Conservation (phyloP, 2,888 invertebrate genomes). For the Xanthorhoe spadicearia region DNA sequence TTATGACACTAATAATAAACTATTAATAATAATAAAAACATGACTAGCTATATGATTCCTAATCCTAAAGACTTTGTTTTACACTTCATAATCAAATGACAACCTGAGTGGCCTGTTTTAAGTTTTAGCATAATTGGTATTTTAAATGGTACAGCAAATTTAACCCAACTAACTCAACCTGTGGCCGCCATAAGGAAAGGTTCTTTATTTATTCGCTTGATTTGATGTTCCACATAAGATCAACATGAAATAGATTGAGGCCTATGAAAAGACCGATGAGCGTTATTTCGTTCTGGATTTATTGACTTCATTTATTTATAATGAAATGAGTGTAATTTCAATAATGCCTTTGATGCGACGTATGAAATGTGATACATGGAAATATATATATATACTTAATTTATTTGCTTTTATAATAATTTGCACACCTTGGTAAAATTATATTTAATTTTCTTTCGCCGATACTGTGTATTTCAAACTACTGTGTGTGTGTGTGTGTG, state of each 20-base stretch:
- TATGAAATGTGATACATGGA: too few species aligned
- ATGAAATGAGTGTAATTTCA: not conserved
- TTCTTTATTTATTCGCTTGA: constrained; percentile 23
- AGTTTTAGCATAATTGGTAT: too few species aligned
- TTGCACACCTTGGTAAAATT: not conserved
- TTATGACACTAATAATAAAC: too few species aligned
- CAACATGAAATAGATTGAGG: constrained; percentile 28
- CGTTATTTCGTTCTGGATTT: constrained; percentile 3
- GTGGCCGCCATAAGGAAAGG: constrained; percentile 13
- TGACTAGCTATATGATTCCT: too few species aligned
- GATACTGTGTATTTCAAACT: too few species aligned
- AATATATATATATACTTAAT: too few species aligned
- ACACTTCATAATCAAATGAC: too few species aligned
- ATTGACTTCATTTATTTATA: not conserved
- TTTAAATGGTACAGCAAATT: too few species aligned
- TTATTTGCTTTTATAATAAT: not conserved
- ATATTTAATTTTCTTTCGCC: not conserved
- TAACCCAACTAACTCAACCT: not conserved
- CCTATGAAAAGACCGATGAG: constrained; percentile 6
- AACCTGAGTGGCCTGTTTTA: too few species aligned
- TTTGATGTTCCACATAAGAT: constrained; percentile 31
- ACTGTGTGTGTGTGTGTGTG: too few species aligned
- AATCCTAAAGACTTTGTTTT: too few species aligned
- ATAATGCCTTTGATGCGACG: not conserved
- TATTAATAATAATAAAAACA: too few species aligned